phyloP scores from a whole-genome alignment of 2,113 vertebrate genomes.

The Anhinga anhinga region DNA sequence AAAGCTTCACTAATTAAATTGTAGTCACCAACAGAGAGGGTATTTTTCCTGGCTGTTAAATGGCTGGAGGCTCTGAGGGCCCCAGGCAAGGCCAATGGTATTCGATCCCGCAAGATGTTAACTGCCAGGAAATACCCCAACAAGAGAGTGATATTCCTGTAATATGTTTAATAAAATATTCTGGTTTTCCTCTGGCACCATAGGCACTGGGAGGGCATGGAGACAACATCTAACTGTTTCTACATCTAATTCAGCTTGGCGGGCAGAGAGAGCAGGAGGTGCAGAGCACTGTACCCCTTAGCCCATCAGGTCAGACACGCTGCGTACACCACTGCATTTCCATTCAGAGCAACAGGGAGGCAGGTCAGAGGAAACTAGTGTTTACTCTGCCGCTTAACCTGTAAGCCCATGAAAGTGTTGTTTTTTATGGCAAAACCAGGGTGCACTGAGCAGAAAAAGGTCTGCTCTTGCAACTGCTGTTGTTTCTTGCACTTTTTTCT shows the following conservation, averaged over 20 bases:
- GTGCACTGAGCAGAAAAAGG: background rate
- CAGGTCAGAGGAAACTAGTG: background rate
- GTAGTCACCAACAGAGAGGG: background rate
- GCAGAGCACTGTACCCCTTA: background rate
- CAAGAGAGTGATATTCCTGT: background rate
- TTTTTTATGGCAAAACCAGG: background rate
- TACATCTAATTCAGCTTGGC: rapidly evolving
- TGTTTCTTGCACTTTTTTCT: background rate
- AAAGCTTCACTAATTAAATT: constrained; percentile 30
- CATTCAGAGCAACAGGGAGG: background rate
- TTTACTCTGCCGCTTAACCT: background rate
- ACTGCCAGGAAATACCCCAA: constrained; percentile 38
- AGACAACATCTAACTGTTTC: background rate
- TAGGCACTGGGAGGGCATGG: background rate
- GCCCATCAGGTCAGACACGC: rapidly evolving
- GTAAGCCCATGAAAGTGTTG: background rate
- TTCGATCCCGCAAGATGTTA: constrained; percentile 20
- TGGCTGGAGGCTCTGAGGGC: background rate
- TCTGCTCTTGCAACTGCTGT: background rate
- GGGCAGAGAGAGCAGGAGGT: background rate
- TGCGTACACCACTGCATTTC: rapidly evolving
- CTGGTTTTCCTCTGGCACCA: background rate
- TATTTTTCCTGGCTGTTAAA: constrained; percentile 26
- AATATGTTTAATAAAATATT: background rate
- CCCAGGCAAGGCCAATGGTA: constrained; percentile 13